Percentiles rank a stretch among this genome's conserved stretches.
Evolutionary conservation across 2,888 invertebrate genomes (phyloP).

Genomic region (Clanis bilineata): DNA sequence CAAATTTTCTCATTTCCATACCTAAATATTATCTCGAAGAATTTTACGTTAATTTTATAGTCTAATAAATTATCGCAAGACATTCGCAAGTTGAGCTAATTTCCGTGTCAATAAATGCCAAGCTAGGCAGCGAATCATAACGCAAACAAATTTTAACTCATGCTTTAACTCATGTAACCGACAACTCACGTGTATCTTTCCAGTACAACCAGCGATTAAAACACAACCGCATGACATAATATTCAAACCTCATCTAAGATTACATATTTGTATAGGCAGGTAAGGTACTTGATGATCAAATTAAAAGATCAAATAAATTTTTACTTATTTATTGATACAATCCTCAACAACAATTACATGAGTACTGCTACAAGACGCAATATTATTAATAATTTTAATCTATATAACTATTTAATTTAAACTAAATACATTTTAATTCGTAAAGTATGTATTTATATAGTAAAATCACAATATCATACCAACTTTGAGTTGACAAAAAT

Average conservation of each 20-base stretch:
- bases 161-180: too few species aligned
- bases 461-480: constrained; percentile 76
- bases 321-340: constrained; percentile 77
- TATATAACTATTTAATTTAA: constrained; percentile 68
- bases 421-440: constrained; percentile 72
- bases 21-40: neutral
- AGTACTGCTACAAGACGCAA: constrained; percentile 67
- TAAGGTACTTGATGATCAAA: constrained; percentile 6
- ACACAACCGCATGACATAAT: too few species aligned
- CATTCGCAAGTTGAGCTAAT: too few species aligned
- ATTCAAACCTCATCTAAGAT: too few species aligned
- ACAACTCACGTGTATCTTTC: too few species aligned
- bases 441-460: constrained; percentile 63
- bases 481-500: constrained; percentile 78
- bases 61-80: too few species aligned
- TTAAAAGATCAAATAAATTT: constrained; percentile 43
- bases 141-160: too few species aligned
- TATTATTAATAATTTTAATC: constrained; percentile 64
- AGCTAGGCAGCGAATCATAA: too few species aligned
- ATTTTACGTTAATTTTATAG: neutral
- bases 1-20: neutral
- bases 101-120: too few species aligned
- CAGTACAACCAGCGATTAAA: too few species aligned
- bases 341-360: constrained; percentile 76
- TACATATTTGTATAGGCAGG: too few species aligned